Evolutionary conservation across 2,113 vertebrate genomes (phyloP), one percentile per base, ranked within the genome.

Genomic region (Bufo gargarizans): DNA sequence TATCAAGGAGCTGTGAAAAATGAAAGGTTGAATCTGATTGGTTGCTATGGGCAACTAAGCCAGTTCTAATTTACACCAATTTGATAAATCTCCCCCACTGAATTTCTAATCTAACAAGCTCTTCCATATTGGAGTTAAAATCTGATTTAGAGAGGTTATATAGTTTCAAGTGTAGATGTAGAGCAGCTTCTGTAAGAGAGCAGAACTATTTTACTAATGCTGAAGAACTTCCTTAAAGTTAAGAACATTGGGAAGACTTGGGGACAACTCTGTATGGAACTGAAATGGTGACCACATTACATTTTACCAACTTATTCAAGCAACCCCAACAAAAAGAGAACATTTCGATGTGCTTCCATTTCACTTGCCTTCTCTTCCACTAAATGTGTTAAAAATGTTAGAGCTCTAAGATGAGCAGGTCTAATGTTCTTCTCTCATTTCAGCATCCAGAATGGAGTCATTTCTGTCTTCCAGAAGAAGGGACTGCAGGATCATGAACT

Each of bases 371-470:
- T 49, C 72, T 50, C 11, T 47, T 50, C 17, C 43, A 20, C 19
- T 78, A 1, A 55, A 19, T 53, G 49, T 77, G 49, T 77, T n/a
- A 53, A 11, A 55, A 14, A 11, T n/a, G 3, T n/a, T 2, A 12
- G 8, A 53, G 8, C 49, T 13, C 13, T 6, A 33, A 0, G 14
- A 56, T 56, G 11, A 1, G 2, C 22, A 6, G 53, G 22, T 55
- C 49, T 84, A n/a, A 82, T 13, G 13, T 49, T 55, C 53, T 71
- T 53, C 47, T 45, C 17, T 88, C 43, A 72, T 94, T 90, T 1
- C 95, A 99, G 98, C 91, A 98, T 99, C 93, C 98, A 99, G 90
- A 97, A 96, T 84, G 97, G 97, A 58, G 98, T 99, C 88, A 97
- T 99, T 9, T 95, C 97, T 0, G 97, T 99, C 87, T 99, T 99